phyloP scores from a whole-genome alignment of 2,113 vertebrate genomes.

The Jacana jacana region DNA sequence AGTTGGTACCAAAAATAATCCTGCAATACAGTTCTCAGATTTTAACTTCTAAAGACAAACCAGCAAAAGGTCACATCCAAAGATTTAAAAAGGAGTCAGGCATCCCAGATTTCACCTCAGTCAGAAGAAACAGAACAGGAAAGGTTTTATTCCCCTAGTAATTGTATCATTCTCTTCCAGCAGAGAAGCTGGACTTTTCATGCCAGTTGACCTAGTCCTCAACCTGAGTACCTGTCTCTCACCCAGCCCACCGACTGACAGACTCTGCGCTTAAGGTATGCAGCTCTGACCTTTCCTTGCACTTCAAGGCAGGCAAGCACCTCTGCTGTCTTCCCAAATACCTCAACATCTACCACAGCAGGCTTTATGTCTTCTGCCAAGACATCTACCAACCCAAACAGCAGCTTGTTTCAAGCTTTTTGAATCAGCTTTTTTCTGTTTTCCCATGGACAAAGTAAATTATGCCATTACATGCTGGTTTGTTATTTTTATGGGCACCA shows the following conservation, averaged over 20 bases:
- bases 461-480: neutral
- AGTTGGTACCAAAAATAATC: neutral
- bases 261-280: too few relatives aligned
- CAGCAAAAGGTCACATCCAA: neutral
- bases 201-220: neutral
- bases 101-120: neutral
- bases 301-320: neutral
- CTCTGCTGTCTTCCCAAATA: neutral
- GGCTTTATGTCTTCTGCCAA: neutral
- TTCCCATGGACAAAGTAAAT: neutral
- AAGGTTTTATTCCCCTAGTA: neutral
- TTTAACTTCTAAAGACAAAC: neutral
- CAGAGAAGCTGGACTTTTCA: neutral
- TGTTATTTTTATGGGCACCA: neutral
- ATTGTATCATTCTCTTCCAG: neutral
- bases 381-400: neutral
- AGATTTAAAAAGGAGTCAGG: neutral
- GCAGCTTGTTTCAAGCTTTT: neutral
- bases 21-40: neutral
- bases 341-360: neutral
- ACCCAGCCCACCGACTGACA: neutral
- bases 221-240: accelerated
- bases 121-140: neutral
- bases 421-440: neutral
- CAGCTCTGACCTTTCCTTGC: neutral